Evolutionary conservation across 37 sponge, comb jelly and placozoan genomes (phyloP).

Genomic region (Tethya wilhelma): DNA sequence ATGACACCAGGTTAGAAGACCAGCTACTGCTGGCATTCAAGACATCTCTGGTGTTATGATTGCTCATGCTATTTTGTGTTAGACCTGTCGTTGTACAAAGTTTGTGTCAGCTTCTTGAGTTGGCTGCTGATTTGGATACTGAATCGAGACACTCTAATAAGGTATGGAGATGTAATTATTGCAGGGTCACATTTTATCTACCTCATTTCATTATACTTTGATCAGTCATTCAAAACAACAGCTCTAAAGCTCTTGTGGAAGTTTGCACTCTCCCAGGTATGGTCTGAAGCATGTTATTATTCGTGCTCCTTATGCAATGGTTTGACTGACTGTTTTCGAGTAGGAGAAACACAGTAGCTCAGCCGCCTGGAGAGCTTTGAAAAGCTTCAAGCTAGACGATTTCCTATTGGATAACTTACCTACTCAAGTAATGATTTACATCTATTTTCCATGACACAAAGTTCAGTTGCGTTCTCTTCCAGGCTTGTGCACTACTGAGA

Average conservation of each 20-base stretch:
- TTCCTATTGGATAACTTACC: conserved; percentile 21
- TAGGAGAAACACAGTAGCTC: conserved; percentile 11
- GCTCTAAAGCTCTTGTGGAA: conserved; percentile 33
- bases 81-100: background rate
- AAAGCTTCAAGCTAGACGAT: conserved; percentile 26
- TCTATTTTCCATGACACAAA: background rate
- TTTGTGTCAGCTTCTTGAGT: conserved; percentile 24
- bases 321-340: background rate
- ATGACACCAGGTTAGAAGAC: conserved; percentile 15
- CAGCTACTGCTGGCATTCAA: background rate
- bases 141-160: conserved; percentile 26
- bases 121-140: conserved; percentile 18
- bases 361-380: conserved; percentile 22
- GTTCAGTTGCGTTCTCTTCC: background rate
- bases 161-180: background rate
- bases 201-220: background rate
- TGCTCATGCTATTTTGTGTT: background rate
- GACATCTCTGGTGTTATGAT: background rate
- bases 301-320: background rate
- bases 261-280: conserved; percentile 1
- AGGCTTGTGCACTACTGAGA: background rate
- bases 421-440: background rate
- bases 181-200: background rate
- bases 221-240: conserved; percentile 26
- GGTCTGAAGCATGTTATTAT: background rate